Evolutionary conservation across 2,888 invertebrate genomes (phyloP).

Genomic region (Drosophila antonietae): DNA sequence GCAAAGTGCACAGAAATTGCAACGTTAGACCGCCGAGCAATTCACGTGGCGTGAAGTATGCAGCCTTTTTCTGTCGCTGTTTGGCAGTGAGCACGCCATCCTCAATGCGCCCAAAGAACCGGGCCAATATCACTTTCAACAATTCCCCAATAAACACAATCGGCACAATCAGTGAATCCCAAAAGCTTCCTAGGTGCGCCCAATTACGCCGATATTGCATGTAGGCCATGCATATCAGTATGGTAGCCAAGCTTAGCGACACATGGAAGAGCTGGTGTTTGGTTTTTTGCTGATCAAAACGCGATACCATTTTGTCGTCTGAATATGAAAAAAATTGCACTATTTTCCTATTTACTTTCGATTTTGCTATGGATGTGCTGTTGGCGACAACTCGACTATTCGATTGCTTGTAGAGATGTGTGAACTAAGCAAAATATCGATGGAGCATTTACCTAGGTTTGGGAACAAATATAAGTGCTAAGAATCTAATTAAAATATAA

Average conservation of each 20-base stretch:
- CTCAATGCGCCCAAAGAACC: constrained; percentile 79
- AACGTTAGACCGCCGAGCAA: constrained; percentile 78
- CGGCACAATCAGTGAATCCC: constrained; percentile 83
- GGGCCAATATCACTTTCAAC: constrained; percentile 80
- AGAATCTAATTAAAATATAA: not conserved
- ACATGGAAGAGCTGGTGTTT: constrained; percentile 84
- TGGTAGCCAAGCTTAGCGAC: constrained; percentile 82
- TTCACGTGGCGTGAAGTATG: constrained; percentile 80
- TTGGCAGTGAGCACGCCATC: constrained; percentile 74
- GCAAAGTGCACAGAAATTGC: constrained; percentile 81
- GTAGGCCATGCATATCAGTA: constrained; percentile 83
- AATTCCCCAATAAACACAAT: constrained; percentile 83
- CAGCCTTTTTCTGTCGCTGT: constrained; percentile 80
- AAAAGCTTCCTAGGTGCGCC: constrained; percentile 82
- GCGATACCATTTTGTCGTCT: constrained; percentile 73
- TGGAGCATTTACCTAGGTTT: not conserved
- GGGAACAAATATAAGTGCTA: no score
- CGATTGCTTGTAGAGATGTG: constrained; percentile 17
- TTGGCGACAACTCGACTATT: constrained; percentile 26
- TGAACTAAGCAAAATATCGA: constrained; percentile 27
- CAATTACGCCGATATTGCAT: constrained; percentile 82
- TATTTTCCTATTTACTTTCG: constrained; percentile 53
- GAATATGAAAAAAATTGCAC: constrained; percentile 15
- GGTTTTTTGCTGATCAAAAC: constrained; percentile 83
- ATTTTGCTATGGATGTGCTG: constrained; percentile 30